Percentiles rank a stretch among this genome's conserved stretches.
phyloP scores from a whole-genome alignment of 2,888 invertebrate genomes.

The Mythimna ferrago region DNA sequence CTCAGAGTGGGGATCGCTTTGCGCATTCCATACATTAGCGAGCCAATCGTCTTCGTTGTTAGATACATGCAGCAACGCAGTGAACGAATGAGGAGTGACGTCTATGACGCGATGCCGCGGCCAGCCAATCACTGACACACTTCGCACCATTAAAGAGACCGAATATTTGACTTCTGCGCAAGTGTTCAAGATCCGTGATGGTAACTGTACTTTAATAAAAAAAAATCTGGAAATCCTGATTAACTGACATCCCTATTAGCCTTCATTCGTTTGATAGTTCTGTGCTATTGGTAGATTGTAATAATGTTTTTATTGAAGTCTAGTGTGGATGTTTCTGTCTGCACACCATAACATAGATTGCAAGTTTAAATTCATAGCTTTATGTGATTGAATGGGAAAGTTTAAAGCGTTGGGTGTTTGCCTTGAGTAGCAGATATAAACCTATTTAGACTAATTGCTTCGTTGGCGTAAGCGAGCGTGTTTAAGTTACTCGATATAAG shows the following conservation, averaged over 20 bases:
- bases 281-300: constrained; percentile 46
- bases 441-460: constrained; percentile 1
- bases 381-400: constrained; percentile 6
- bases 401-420: constrained; percentile 9
- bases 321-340: constrained; percentile 39
- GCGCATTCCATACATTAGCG: no score
- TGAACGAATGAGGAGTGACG: no score
- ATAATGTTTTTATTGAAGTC: constrained; percentile 51
- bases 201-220: no score
- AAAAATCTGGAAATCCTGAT: neutral
- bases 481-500: neutral
- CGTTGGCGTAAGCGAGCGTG: neutral
- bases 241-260: constrained; percentile 24
- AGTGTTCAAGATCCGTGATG: no score
- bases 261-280: constrained; percentile 29
- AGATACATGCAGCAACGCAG: no score
- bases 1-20: no score
- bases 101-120: no score
- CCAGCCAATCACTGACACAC: no score
- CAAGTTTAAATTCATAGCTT: constrained; percentile 20
- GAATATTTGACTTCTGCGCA: no score
- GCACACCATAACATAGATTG: neutral
- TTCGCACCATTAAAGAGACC: no score
- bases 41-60: no score
- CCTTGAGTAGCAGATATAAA: neutral